Base-by-base conservation (phyloP, 1,140 invertebrate genomes). In the Drosophila triauraria region DNA sequence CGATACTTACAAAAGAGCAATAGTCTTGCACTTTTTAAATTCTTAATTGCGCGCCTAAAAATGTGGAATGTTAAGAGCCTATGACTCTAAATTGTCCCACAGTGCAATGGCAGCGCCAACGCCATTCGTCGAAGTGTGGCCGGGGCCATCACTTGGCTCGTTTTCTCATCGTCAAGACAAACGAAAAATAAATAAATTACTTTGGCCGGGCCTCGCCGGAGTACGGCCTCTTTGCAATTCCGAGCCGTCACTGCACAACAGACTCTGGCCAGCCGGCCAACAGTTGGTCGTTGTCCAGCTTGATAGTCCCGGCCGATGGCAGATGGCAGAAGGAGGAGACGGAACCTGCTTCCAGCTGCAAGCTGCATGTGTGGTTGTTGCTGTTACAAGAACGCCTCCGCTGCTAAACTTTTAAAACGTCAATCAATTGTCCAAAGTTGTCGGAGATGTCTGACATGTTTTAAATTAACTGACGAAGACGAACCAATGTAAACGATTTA, bases 381-480 rank as follows among this genome's bases (percentile, higher is more conserved):
- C 47, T 75, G 82, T 60, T 78, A 53, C 75, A 76, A 64, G 82
- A 82, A 82, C 81, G 81, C 60, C 82, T 84, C 75, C 75, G 56
- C 43, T 46, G 53, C 63, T 68, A 90, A 90, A 90, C 86, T 90
- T 90, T 90, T 90, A 90, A 90, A 91, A 82, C 85, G 85, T 90
- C 85, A 90, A 90, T 90, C 85, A 90, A 90, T 91, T 91, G 85
- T 90, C 85, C 78, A 86, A 90, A 90, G 86, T 90, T 90, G 85
- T 91, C 85, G 64, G 85, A 91, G 86, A 80, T 90, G 86, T 90
- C 85, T 91, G 85, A 90, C 85, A 90, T 90, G 81, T 90, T 90
- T 90, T 90, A 90, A 90, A 90, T 90, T 90, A 90, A 90, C 85
- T 90, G 85, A 90, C 85, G 85, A 91, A 90, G 85, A 91, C 86